phyloP scores from a whole-genome alignment of 2,113 vertebrate genomes.

The Periophthalmodon schlosseri region DNA sequence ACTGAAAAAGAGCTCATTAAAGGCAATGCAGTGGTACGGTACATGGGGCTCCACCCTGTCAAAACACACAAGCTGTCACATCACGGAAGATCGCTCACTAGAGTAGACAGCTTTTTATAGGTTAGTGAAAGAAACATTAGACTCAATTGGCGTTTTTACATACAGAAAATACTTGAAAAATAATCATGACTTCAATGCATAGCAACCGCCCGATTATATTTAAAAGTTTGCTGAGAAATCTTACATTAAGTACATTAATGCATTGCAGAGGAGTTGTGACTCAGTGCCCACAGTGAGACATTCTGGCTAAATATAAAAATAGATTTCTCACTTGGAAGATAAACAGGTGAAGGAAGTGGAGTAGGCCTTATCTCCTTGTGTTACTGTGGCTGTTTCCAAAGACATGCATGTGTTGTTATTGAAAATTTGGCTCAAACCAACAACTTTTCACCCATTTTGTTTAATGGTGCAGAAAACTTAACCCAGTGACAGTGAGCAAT shows the following conservation, averaged over 20 bases:
- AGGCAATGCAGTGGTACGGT: conserved; percentile 20
- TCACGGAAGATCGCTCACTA: neutral
- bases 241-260: neutral
- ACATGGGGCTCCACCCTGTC: neutral
- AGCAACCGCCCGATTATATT: neutral
- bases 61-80: conserved; percentile 5
- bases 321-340: neutral
- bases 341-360: neutral
- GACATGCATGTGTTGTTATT: neutral
- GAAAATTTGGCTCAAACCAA: neutral
- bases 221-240: neutral
- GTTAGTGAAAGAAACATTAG: neutral
- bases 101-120: neutral
- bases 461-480: neutral
- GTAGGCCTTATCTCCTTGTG: neutral
- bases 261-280: neutral
- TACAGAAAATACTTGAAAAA: neutral
- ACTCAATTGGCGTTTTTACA: neutral
- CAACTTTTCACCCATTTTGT: neutral
- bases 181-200: neutral
- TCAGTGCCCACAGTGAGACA: neutral
- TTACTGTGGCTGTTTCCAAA: neutral
- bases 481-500: neutral
- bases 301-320: neutral
- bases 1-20: conserved; percentile 33